Base-by-base conservation (phyloP, 2,113 vertebrate species). In the Antennarius striatus region DNA sequence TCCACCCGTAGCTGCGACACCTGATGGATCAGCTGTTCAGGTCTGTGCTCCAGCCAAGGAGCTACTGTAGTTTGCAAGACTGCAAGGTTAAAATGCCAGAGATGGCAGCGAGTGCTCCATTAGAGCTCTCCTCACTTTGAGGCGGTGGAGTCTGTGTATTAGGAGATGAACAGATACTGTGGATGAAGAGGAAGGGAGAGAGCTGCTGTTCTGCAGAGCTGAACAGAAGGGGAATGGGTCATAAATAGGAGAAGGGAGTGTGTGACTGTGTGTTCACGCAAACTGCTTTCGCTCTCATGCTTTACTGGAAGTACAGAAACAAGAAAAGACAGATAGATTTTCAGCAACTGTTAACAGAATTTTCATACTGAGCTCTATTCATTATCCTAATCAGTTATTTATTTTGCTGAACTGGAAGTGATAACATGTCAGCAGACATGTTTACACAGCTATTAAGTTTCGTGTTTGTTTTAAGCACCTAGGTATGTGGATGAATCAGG, bases 1-100 rank as follows among this genome's bases (percentile, higher is more conserved):
- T 50, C 68, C 68, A 68, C 78, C 83, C 63, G 58, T 63, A 45
- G 60, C 76, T 49, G 59, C 71, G 76, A 58, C 70, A 69, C 70
- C 68, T 65, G 53, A 82, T 63, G 62, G 73, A 75, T 81, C 40
- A 76, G 49, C 52, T 7, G 5, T 46, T 49, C 40, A 43, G 56
- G 61, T 61, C 71, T 54, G 49, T 29, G 17, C 39, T 57, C 4
- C 3, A 71, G 28, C 75, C 58, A 49, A 46, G 47, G n/a, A 59
- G 51, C 22, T 22, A 22, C 22, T 22, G 51, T 32, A 46, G 53
- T 52, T 68, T 32, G 46, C 62, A 68, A 56, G 69, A 51, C 62
- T 14, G 60, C 42, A 64, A 82, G 53, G 79, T 77, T 67, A 62
- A 82, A 76, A 65, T 63, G 56, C 62, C 50, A 62, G 56, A 30